Conservation (phyloP, 2,888 invertebrate species). For the Folsomia candida region DNA sequence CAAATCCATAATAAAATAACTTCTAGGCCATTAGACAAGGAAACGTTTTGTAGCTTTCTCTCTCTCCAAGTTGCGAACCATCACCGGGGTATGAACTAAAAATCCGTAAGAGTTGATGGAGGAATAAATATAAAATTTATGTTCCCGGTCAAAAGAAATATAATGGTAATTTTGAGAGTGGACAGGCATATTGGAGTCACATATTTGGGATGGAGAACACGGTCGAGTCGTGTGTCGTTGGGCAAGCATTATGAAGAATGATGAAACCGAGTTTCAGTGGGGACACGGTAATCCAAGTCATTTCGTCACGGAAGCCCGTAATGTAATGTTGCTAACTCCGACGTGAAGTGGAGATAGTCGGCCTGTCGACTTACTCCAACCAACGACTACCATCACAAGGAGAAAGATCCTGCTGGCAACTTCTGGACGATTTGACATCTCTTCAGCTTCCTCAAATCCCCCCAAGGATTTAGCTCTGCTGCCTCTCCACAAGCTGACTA, state of each 20-base stretch:
- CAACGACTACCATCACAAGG: slow-evolving; percentile 41
- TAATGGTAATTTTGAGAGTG: slow-evolving; percentile 10
- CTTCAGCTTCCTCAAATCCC: slow-evolving; percentile 50
- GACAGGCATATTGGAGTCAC: too few species aligned
- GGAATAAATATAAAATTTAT: slow-evolving; percentile 11
- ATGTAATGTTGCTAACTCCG: too few species aligned
- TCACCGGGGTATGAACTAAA: too few species aligned
- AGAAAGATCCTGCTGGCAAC: slow-evolving; percentile 47
- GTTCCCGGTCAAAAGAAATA: slow-evolving; percentile 5
- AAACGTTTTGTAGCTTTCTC: too few species aligned
- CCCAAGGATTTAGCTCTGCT: slow-evolving; percentile 47
- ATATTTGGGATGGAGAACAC: too few species aligned
- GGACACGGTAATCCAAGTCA: slow-evolving; percentile 51
- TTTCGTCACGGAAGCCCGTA: too few species aligned
- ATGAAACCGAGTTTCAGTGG: slow-evolving; percentile 50
- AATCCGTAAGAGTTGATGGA: too few species aligned
- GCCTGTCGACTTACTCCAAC: slow-evolving; percentile 32
- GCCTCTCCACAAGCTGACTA: slow-evolving; percentile 43
- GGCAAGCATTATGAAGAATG: slow-evolving; percentile 48
- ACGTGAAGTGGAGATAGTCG: slow-evolving; percentile 33
- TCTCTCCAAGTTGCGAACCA: too few species aligned
- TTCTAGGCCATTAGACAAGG: too few species aligned
- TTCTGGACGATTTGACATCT: slow-evolving; percentile 51
- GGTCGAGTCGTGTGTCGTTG: too few species aligned
- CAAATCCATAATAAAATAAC: too few species aligned